phyloP scores from a whole-genome alignment of 2,888 invertebrate genomes.

The Parasteatoda lunata region DNA sequence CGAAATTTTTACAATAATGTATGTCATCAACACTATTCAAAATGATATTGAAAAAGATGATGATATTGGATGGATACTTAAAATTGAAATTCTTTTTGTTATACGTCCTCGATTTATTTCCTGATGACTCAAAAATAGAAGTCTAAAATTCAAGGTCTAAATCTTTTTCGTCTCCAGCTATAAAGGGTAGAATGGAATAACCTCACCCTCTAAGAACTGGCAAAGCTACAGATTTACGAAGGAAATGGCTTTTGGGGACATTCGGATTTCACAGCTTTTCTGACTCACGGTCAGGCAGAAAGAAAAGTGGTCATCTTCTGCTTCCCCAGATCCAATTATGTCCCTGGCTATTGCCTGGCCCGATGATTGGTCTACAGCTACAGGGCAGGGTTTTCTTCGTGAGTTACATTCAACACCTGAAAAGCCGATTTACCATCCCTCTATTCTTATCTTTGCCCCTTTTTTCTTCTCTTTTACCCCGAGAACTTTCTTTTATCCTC shows the following conservation, averaged over 20 bases:
- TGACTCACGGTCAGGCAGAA: slow-evolving; percentile 23
- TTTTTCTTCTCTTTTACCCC: neutral
- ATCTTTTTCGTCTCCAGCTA: neutral
- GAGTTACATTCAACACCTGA: slow-evolving; percentile 63
- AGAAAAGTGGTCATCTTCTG: slow-evolving; percentile 40
- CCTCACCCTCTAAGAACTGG: slow-evolving; percentile 20
- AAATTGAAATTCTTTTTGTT: no score
- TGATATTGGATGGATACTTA: no score
- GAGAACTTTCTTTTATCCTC: slow-evolving; percentile 1
- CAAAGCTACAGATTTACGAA: slow-evolving; percentile 47
- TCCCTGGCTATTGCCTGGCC: slow-evolving; percentile 29
- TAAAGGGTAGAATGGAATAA: neutral
- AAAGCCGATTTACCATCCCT: slow-evolving; percentile 61
- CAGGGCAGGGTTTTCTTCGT: slow-evolving; percentile 42
- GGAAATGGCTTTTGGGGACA: slow-evolving; percentile 43
- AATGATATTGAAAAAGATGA: no score
- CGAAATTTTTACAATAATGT: no score
- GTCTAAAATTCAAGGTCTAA: neutral
- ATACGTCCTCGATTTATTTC: no score
- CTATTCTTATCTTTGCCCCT: slow-evolving; percentile 3
- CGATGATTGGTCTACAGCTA: slow-evolving; percentile 51
- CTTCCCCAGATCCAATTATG: slow-evolving; percentile 60
- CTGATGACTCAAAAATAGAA: neutral
- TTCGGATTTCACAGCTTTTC: slow-evolving; percentile 29
- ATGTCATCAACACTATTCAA: no score